Evolutionary conservation across 2,888 invertebrate species (phyloP).

Genomic region (Latrodectus hesperus): DNA sequence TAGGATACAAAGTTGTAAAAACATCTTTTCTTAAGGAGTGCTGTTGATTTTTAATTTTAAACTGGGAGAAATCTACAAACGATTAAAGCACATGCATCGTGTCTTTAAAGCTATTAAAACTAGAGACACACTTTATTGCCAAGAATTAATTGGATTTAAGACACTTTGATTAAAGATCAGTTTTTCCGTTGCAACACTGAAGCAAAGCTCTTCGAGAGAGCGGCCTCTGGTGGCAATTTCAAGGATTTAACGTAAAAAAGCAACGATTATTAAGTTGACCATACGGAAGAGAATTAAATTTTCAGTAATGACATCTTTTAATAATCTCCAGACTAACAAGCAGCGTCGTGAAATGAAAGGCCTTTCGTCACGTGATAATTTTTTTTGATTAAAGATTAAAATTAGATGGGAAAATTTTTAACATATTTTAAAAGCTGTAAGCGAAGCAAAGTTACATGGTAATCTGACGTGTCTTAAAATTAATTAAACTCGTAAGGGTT

Average conservation of each 20-base stretch:
- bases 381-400: no score
- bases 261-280: not conserved
- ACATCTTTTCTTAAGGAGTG: not conserved
- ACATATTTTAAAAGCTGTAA: no score
- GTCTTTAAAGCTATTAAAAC: constrained; percentile 38
- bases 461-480: no score
- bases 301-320: no score
- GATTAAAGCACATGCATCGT: constrained; percentile 41
- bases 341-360: no score
- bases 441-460: no score
- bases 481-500: no score
- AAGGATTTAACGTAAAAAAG: not conserved
- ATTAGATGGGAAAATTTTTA: no score
- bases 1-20: constrained; percentile 10
- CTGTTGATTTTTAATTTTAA: constrained; percentile 48
- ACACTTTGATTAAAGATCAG: constrained; percentile 54
- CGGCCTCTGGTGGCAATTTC: constrained; percentile 35
- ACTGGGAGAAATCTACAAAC: constrained; percentile 50
- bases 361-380: no score
- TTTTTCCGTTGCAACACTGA: not conserved
- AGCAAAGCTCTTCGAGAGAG: not conserved
- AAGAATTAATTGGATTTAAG: constrained; percentile 57
- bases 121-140: constrained; percentile 6
- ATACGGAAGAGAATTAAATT: no score
- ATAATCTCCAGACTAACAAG: no score